Conservation (phyloP, 23 tunicate genomes). For the Ciona savignyi region DNA sequence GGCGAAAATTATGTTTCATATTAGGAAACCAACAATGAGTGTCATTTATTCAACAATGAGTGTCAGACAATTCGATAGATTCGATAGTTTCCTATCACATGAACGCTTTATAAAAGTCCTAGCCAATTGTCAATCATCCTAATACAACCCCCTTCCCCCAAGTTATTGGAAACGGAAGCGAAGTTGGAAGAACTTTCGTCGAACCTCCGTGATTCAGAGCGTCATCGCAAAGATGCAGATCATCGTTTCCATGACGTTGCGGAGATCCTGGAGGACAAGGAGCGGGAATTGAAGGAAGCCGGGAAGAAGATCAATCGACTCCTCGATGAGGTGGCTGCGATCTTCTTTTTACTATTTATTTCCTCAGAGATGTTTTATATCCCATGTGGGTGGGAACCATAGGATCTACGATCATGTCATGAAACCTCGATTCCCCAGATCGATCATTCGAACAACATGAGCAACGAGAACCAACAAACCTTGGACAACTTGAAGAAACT, state of each 20-base stretch:
- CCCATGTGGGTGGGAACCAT: neutral
- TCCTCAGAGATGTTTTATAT: neutral
- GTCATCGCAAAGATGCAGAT: constrained; percentile 43
- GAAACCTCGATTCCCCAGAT: neutral
- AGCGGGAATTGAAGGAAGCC: constrained; percentile 31
- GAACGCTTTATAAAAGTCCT: no score
- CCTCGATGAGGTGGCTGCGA: constrained; percentile 5
- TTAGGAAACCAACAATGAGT: no score
- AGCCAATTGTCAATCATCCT: no score
- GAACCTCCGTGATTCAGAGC: no score
- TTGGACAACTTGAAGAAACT: neutral
- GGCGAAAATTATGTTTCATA: no score
- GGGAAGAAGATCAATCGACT: constrained; percentile 15
- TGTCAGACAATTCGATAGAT: no score
- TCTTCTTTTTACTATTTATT: neutral
- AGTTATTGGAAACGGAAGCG: no score
- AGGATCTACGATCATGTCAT: neutral
- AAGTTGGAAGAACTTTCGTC: no score
- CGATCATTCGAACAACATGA: neutral
- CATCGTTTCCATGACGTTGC: constrained; percentile 12
- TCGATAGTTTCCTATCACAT: no score
- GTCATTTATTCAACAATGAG: no score
- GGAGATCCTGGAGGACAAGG: constrained; percentile 24
- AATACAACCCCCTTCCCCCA: no score
- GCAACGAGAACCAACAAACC: neutral